These are phyloP conservation scores for Camponotus vicinus DNA, from an alignment of 1,140 invertebrate genomes.

Conservation along the genomic window DNA sequence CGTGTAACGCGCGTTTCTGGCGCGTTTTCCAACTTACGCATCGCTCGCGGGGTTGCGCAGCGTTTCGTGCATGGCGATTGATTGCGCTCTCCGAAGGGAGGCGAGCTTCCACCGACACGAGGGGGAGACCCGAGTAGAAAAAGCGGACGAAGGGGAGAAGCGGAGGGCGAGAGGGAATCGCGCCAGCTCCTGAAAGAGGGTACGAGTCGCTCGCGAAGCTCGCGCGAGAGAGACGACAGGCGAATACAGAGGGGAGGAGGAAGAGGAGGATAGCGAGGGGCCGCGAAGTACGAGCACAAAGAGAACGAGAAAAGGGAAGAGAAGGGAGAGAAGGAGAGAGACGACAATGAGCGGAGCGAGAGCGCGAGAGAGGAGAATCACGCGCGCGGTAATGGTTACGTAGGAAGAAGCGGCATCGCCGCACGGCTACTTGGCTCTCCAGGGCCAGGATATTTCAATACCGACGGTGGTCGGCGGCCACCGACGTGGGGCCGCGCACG, in stretches of 20 bases:
- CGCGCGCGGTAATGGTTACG: slow-evolving; percentile 70
- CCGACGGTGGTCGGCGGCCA: slow-evolving; percentile 76
- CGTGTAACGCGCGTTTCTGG: slow-evolving; percentile 11
- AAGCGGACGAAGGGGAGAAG: slow-evolving; percentile 24
- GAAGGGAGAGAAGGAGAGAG: slow-evolving; percentile 51
- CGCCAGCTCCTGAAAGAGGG: slow-evolving; percentile 57
- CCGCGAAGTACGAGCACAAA: slow-evolving; percentile 58
- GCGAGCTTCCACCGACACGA: slow-evolving; percentile 28
- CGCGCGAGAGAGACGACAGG: slow-evolving; percentile 52
- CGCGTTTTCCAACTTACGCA: slow-evolving; percentile 59
- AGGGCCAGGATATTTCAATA: slow-evolving; percentile 83
- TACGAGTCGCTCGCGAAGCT: slow-evolving; percentile 30
- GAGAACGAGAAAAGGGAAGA: slow-evolving; percentile 65
- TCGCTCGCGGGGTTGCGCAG: slow-evolving; percentile 50
- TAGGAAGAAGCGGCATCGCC: slow-evolving; percentile 86
- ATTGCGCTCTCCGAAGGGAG: slow-evolving; percentile 56
- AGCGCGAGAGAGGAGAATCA: slow-evolving; percentile 38
- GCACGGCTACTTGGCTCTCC: slow-evolving; percentile 85
- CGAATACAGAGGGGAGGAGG: background rate
- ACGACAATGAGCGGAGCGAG: slow-evolving; percentile 48
- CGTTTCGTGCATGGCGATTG: slow-evolving; percentile 57
- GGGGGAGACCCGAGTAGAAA: slow-evolving; percentile 36
- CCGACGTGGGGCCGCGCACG: slow-evolving; percentile 61
- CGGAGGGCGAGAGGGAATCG: background rate
- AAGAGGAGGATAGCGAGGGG: slow-evolving; percentile 40